A percentile compares a stretch with the other conserved stretches of the same genome.
phyloP scores from a whole-genome alignment of 2,888 invertebrate genomes.

The Selenia dentaria region DNA sequence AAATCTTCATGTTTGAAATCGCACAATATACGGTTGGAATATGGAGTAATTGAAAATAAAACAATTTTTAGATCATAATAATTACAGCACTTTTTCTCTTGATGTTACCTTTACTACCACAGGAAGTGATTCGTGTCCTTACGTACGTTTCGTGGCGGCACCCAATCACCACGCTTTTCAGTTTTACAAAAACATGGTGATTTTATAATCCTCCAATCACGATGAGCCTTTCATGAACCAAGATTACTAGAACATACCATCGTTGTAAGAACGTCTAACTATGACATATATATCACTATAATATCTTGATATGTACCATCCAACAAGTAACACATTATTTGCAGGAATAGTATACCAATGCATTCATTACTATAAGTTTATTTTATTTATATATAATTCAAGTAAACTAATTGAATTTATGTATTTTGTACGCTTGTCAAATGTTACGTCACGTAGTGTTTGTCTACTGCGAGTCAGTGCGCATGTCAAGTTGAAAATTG shows the following conservation, averaged over 20 bases:
- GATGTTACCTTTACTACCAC: background rate
- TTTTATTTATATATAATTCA: too few species aligned
- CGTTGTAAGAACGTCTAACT: constrained; percentile 53
- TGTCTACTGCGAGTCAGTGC: constrained; percentile 83
- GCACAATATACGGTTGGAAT: too few species aligned
- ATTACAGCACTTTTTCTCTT: too few species aligned
- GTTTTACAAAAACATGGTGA: constrained; percentile 67
- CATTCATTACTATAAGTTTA: too few species aligned
- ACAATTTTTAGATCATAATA: too few species aligned
- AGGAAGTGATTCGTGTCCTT: constrained; percentile 77
- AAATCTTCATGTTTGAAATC: too few species aligned
- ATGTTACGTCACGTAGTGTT: constrained; percentile 68
- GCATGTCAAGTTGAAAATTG: constrained; percentile 94
- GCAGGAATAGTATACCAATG: too few species aligned
- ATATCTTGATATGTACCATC: too few species aligned
- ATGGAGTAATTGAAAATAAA: too few species aligned
- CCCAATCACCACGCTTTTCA: constrained; percentile 58
- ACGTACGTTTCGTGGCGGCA: constrained; percentile 69
- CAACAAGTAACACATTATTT: too few species aligned
- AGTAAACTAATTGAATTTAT: too few species aligned
- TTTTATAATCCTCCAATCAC: constrained; percentile 66
- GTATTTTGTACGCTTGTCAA: constrained; percentile 45
- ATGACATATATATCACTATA: too few species aligned
- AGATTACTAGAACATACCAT: constrained; percentile 54
- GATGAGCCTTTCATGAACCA: constrained; percentile 64